phyloP scores from a whole-genome alignment of 2,888 invertebrate genomes.

The Malthinus seriepunctatus region DNA sequence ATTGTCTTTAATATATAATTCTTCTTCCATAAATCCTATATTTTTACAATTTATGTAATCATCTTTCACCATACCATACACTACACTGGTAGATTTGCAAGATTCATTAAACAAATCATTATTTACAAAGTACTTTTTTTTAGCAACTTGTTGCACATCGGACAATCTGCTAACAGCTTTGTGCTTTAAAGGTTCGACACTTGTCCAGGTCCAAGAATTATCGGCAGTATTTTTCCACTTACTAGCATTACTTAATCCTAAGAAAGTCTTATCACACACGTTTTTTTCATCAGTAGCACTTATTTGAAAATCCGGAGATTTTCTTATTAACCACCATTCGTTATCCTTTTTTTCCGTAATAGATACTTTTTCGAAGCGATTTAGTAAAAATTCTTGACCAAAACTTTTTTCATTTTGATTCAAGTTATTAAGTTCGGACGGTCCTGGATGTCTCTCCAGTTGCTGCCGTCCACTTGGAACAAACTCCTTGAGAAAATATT shows the following conservation, averaged over 20 bases:
- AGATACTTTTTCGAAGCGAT: slow-evolving; percentile 76
- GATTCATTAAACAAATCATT: slow-evolving; percentile 7
- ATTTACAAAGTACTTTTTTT: slow-evolving; percentile 17
- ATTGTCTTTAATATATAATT: slow-evolving; percentile 82
- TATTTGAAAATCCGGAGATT: slow-evolving; percentile 54
- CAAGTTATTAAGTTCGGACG: slow-evolving; percentile 51
- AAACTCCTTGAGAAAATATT: slow-evolving; percentile 67
- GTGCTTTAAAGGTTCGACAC: slow-evolving; percentile 37
- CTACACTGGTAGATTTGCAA: slow-evolving; percentile 4
- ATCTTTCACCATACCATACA: slow-evolving; percentile 6
- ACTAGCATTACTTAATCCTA: slow-evolving; percentile 20
- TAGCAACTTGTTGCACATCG: slow-evolving; percentile 38
- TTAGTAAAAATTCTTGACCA: slow-evolving; percentile 64
- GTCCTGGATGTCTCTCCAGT: slow-evolving; percentile 75
- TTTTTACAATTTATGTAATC: slow-evolving; percentile 40
- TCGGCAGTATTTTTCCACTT: slow-evolving; percentile 39
- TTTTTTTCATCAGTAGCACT: slow-evolving; percentile 7
- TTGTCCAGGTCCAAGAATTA: slow-evolving; percentile 44
- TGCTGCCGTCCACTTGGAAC: slow-evolving; percentile 86
- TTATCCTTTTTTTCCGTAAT: slow-evolving; percentile 62
- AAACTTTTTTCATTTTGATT: slow-evolving; percentile 23
- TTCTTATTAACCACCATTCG: slow-evolving; percentile 64
- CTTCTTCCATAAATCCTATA: slow-evolving; percentile 73
- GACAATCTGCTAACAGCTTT: slow-evolving; percentile 43
- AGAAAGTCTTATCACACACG: slow-evolving; percentile 28